Evolutionary conservation across 2,797 vertebrate species (phyloP), one percentile per base, ranked within the genome.

Genomic region (Enteromius mattozi): DNA sequence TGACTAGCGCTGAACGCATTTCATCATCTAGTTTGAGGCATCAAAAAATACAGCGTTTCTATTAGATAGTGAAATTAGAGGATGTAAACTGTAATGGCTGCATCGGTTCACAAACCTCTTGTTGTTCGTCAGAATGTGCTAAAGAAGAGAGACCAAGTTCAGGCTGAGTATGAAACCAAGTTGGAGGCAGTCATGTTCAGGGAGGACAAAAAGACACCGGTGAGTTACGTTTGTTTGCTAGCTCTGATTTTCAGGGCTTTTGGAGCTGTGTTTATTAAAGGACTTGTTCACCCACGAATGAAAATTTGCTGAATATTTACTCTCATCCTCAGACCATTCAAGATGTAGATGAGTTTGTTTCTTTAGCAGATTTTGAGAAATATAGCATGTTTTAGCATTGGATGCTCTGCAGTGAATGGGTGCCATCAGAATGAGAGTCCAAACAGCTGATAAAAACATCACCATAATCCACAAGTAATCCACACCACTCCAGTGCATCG

Each of bases 121-220:
- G 6, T 86, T 86, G 21, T 82, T 59, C 21, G 9, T 81, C 90
- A 99, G 98, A 97, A 93, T 16, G 98, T 99, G 30, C 86, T 99
- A 89, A 97, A 97, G 94, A 99, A 98, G 93, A 94, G 98, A 87
- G 98, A 99, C 91, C 97, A 98, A 87, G 96, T 97, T 82, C 98
- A 99, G 94, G 98, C 97, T 0, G 98, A 99, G 87, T 99, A 99
- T 12, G 98, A 99, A 93, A 94, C 97, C 80, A 97, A 97, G 88
- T 92, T 98, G 84, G 98, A 99, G 92, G 96, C 96, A 2, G 95
- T 97, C 83, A 91, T 96, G 35, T 92, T 98, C 82, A 96, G 96
- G 85, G 97, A 95, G 91, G 98, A 99, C 89, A 97, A 98, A 61
- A 96, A 94, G 83, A 97, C 95, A 74, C 96, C 96, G 85, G 98